phyloP scores from a whole-genome alignment of 2,797 vertebrate species.

The Sebastes dallii region DNA sequence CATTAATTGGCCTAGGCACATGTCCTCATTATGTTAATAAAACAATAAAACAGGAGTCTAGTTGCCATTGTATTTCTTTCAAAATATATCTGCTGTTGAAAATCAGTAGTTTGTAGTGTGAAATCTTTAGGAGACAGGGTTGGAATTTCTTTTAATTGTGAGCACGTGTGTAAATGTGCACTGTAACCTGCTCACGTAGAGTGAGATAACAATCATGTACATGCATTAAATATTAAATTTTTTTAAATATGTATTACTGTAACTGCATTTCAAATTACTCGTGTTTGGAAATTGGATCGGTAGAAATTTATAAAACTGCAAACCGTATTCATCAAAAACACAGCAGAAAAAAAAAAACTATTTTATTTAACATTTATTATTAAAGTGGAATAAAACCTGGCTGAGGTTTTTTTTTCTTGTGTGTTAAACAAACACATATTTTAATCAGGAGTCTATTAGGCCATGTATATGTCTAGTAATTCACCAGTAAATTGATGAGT shows the following conservation, averaged over 20 bases:
- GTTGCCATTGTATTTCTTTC: neutral
- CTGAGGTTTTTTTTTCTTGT: neutral
- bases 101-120: neutral
- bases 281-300: too few species aligned
- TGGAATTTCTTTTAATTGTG: neutral
- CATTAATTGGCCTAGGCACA: too few species aligned
- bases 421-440: neutral
- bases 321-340: neutral
- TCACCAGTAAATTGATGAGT: conserved; percentile 7
- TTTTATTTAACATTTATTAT: neutral
- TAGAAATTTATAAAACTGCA: too few species aligned
- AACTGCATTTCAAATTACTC: too few species aligned
- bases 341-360: neutral
- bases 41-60: too few species aligned
- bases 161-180: neutral
- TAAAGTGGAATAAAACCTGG: neutral
- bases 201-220: neutral
- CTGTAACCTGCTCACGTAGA: neutral
- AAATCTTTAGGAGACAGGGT: neutral
- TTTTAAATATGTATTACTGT: too few species aligned
- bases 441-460: neutral
- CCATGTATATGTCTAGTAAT: neutral
- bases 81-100: neutral
- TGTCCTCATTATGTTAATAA: neutral
- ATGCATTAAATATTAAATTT: neutral